phyloP scores from a whole-genome alignment of 2,888 invertebrate species.

The Drosophila diplacantha region DNA sequence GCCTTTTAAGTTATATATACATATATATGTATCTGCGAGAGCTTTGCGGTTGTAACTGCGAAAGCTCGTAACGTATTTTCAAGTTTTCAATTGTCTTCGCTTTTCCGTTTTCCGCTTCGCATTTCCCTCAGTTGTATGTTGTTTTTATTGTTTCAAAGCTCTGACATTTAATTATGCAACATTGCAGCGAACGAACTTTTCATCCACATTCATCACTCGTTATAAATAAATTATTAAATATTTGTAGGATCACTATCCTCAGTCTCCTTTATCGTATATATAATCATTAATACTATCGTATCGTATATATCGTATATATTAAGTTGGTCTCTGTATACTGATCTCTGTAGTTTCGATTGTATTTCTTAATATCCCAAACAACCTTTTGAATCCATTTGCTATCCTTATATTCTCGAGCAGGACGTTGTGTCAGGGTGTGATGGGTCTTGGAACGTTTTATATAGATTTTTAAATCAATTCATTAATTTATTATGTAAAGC shows the following conservation, averaged over 20 bases:
- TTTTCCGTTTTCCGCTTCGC: slow-evolving; percentile 6
- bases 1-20: slow-evolving; percentile 1
- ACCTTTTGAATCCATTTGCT: not conserved
- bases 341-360: slow-evolving; percentile 28
- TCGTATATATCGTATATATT: not conserved
- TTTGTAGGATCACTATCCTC: slow-evolving; percentile 1
- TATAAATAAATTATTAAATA: not conserved
- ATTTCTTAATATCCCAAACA: not conserved
- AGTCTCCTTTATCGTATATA: not conserved
- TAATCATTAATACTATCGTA: not conserved
- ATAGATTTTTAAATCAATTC: not conserved
- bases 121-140: slow-evolving; percentile 3
- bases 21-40: slow-evolving; percentile 5
- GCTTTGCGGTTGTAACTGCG: slow-evolving; percentile 18
- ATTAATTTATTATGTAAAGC: not conserved
- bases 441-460: not conserved
- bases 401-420: not conserved
- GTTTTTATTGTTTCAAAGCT: slow-evolving; percentile 20
- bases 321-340: slow-evolving; percentile 10
- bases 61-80: slow-evolving; percentile 27
- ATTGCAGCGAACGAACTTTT: slow-evolving; percentile 32
- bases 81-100: slow-evolving; percentile 33
- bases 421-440: slow-evolving; percentile 2
- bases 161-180: slow-evolving; percentile 34
- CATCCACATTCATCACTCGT: slow-evolving; percentile 2